phyloP scores from a whole-genome alignment of 2,888 invertebrate species.

The Aspidiotus rigidus region DNA sequence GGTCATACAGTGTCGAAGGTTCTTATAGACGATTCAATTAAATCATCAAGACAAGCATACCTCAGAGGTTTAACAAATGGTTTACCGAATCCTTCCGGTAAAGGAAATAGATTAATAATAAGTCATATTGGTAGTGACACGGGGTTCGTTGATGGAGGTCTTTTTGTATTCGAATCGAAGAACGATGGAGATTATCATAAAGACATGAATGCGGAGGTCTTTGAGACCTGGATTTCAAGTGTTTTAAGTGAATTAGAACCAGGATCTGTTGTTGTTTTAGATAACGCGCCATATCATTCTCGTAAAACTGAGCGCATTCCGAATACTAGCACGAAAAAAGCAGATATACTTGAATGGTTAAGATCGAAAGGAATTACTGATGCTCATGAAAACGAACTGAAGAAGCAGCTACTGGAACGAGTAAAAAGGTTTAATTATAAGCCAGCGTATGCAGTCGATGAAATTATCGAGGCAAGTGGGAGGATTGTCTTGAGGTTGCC shows the following conservation, averaged over 20 bases:
- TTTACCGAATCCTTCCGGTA: neutral
- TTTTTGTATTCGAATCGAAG: neutral
- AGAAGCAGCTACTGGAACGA: slow-evolving; percentile 1
- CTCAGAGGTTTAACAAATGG: neutral
- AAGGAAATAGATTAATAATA: neutral
- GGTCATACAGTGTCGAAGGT: neutral
- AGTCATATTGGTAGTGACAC: neutral
- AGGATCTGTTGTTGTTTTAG: neutral
- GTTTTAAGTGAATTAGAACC: neutral
- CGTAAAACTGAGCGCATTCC: neutral
- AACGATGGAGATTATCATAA: slow-evolving; percentile 18
- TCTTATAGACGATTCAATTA: neutral
- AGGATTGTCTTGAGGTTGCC: slow-evolving; percentile 34
- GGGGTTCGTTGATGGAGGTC: neutral
- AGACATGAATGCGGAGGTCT: neutral
- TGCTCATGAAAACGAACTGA: neutral
- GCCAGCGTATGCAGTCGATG: slow-evolving; percentile 25
- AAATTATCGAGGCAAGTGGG: slow-evolving; percentile 26
- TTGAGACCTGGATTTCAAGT: neutral
- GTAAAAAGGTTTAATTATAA: neutral
- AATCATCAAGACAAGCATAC: neutral
- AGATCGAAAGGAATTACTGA: neutral
- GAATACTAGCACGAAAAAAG: neutral
- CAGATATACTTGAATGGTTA: neutral
- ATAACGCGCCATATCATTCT: neutral